Conservation (phyloP, 64 coral and sea anemone species). For the Stylophora pistillata region DNA sequence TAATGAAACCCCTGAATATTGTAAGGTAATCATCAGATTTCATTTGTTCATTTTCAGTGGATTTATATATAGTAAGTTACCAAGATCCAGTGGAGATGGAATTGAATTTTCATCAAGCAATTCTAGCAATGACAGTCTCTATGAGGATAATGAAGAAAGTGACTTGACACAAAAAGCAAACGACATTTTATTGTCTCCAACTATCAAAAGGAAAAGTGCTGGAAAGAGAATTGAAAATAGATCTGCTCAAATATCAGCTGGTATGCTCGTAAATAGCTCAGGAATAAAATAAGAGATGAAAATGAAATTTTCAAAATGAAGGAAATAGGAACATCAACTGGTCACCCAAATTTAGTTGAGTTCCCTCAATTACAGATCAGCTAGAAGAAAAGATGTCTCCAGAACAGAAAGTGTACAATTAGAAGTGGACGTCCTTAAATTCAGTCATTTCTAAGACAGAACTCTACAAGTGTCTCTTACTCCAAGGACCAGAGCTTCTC, state of each 20-base stretch:
- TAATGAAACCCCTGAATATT: too few relatives aligned
- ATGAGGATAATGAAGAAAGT: background rate
- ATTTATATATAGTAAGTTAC: constrained; percentile 92
- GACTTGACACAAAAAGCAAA: background rate
- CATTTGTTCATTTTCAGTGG: constrained; percentile 40
- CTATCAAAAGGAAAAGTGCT: background rate
- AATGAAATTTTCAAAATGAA: too few relatives aligned
- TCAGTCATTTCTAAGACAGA: background rate
- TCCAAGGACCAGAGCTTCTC: constrained; percentile 21
- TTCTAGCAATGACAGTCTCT: constrained; percentile 21
- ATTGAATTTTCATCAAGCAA: constrained; percentile 71
- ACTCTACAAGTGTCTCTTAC: constrained; percentile 20
- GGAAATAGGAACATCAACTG: background rate
- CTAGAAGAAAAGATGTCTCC: background rate
- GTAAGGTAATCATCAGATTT: background rate
- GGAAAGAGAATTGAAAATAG: background rate
- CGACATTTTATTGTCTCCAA: background rate
- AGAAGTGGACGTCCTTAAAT: background rate
- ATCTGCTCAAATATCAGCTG: background rate
- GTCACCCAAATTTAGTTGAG: background rate
- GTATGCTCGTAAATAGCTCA: background rate
- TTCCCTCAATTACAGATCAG: background rate
- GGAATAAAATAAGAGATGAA: background rate
- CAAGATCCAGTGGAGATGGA: constrained; percentile 97
- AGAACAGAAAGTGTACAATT: background rate